These are phyloP conservation scores for Hypothenemus hampei DNA, from an alignment of 1,140 invertebrate species.

Conservation along the genomic window DNA sequence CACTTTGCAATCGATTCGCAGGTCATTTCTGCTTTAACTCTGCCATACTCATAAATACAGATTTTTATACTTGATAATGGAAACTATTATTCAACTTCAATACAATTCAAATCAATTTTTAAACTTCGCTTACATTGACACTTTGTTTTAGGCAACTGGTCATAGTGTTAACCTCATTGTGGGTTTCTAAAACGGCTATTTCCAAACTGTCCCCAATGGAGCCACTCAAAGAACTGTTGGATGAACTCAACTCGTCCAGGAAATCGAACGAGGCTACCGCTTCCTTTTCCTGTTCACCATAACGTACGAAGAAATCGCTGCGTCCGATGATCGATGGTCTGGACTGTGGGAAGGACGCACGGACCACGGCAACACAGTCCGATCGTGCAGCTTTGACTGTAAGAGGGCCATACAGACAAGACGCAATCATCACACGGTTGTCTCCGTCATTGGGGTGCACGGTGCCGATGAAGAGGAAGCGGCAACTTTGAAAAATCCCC, in stretches of 20 bases:
- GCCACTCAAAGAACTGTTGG: constrained; percentile 47
- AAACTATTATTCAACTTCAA: too few relatives aligned
- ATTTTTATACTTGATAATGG: too few relatives aligned
- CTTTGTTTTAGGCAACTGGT: too few relatives aligned
- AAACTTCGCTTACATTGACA: too few relatives aligned
- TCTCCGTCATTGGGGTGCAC: constrained; percentile 46
- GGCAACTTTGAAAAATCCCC: constrained; percentile 44
- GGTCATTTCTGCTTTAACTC: too few relatives aligned
- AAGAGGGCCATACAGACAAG: constrained; percentile 37
- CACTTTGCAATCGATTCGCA: too few relatives aligned
- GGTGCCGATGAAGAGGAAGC: constrained; percentile 41
- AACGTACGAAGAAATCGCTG: constrained; percentile 69
- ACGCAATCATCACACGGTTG: constrained; percentile 39
- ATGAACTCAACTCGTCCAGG: constrained; percentile 61
- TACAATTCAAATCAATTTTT: too few relatives aligned
- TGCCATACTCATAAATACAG: too few relatives aligned
- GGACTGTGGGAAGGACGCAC: constrained; percentile 34
- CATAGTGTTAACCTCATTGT: too few relatives aligned
- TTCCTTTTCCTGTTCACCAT: constrained; percentile 70
- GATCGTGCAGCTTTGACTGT: constrained; percentile 56
- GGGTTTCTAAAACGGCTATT: too few relatives aligned
- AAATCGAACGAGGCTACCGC: constrained; percentile 75
- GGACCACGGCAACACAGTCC: constrained; percentile 49
- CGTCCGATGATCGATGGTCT: constrained; percentile 68
- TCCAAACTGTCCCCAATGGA: constrained; percentile 46